Base-by-base conservation (phyloP, 2,113 vertebrate genomes). In the Rissa tridactyla region DNA sequence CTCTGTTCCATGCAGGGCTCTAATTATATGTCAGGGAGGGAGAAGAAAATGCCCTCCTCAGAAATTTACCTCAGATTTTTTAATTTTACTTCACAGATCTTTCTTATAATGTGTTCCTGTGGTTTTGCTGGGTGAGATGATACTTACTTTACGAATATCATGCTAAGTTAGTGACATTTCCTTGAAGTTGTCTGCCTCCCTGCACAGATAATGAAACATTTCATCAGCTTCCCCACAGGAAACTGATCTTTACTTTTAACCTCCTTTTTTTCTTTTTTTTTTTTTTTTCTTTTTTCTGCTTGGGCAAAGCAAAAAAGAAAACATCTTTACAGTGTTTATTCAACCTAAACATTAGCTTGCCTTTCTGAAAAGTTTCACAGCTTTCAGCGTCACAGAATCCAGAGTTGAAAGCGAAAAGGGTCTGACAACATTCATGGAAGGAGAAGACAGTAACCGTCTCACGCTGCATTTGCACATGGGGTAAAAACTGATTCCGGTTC, bases 141-240 rank as follows among this genome's bases (percentile, higher is more conserved):
- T 96, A 86, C 81, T 94, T 83, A 92, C 71, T 92, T 78, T 90
- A 91, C 90, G 88, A 93, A 86, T 75, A 73, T 92, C 89, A 92
- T 86, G 94, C 82, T 94, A 97, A 88, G 93, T 92, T 92, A 96
- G 86, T 96, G 96, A 94, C 93, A 96, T 96, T 97, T 94, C 82
- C 79, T 95, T 85, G 88, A 92, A 97, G 93, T 55, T 84, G 64
- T 42, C 92, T 90, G 93, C 84, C 82, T 95, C 90, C 95, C 93
- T 92, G 93, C 79, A 90, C 71, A 82, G 86, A 97, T 96, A 96
- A 97, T 92, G 93, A 94, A 97, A 93, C 80, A 95, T 95, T 96
- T 96, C 90, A 96, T 97, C 96, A 97, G 76, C 84, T 96, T 97
- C 96, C 84, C 97, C 51, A 77, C 90, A 96, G 96, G 97, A 96